Percentiles rank a stretch among this genome's conserved stretches.
These are phyloP conservation scores for Danio jaintianensis DNA, from an alignment of 2,797 vertebrate species.

Conservation along the genomic window DNA sequence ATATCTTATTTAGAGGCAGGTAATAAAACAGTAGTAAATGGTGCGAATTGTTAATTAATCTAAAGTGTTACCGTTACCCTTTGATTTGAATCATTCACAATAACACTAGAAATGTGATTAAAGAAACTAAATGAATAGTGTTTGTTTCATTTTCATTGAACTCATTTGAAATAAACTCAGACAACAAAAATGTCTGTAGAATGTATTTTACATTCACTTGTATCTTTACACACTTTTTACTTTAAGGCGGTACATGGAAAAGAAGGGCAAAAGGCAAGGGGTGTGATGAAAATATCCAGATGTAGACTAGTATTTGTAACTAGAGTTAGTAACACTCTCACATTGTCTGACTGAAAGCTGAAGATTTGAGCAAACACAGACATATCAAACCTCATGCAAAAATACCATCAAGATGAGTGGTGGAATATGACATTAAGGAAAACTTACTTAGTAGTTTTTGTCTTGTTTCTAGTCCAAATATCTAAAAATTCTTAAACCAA, in stretches of 20 bases:
- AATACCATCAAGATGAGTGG: conserved; percentile 1
- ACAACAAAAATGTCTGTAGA: not conserved
- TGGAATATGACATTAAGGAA: not conserved
- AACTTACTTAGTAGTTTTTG: no score
- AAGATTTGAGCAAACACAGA: not conserved
- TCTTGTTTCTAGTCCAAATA: no score
- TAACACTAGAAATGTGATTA: no score
- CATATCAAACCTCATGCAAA: not conserved
- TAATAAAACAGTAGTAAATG: no score
- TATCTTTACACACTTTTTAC: not conserved
- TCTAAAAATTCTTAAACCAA: no score
- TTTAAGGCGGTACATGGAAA: not conserved
- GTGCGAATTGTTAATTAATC: no score
- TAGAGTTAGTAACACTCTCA: conserved; percentile 44
- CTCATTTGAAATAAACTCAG: not conserved
- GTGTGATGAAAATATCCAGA: conserved; percentile 42
- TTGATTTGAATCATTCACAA: not conserved
- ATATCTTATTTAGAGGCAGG: no score
- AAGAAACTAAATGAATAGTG: no score
- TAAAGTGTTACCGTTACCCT: no score
- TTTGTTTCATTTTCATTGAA: not conserved
- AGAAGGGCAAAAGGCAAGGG: not conserved
- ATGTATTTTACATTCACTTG: not conserved
- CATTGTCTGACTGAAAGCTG: conserved; percentile 40
- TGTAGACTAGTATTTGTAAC: conserved; percentile 42